phyloP scores from a whole-genome alignment of 2,888 invertebrate species.

The Lepidocyrtinus sp. region DNA sequence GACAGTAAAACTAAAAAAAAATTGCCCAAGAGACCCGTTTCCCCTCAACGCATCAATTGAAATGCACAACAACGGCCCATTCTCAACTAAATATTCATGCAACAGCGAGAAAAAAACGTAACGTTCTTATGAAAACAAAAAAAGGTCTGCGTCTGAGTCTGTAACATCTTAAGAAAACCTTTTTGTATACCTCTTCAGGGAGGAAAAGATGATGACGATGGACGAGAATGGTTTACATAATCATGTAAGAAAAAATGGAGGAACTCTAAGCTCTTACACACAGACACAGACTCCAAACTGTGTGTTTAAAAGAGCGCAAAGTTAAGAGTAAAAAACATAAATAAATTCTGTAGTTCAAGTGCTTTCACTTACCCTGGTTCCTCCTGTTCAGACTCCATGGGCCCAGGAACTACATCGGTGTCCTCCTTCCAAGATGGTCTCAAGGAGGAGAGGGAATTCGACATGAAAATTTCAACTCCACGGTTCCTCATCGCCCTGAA shows the following conservation, averaged over 20 bases:
- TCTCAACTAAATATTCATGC: neutral
- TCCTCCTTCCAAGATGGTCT: neutral
- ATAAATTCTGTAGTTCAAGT: neutral
- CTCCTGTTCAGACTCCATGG: neutral
- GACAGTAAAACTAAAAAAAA: slow-evolving; percentile 27
- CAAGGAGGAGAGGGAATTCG: slow-evolving; percentile 32
- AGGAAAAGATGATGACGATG: neutral
- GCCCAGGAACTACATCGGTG: neutral
- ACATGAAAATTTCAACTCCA: slow-evolving; percentile 89
- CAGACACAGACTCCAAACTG: too few species aligned
- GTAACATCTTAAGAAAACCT: too few species aligned
- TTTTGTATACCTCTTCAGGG: neutral
- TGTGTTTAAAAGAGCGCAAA: too few species aligned
- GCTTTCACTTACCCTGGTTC: slow-evolving; percentile 12
- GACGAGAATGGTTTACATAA: neutral
- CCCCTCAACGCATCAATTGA: slow-evolving; percentile 3
- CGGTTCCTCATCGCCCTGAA: slow-evolving; percentile 96
- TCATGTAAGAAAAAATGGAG: neutral
- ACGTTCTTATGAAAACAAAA: neutral
- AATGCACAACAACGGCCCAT: neutral
- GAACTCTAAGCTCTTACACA: too few species aligned
- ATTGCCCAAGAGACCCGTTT: slow-evolving; percentile 33
- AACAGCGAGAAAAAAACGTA: neutral
- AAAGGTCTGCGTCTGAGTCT: neutral
- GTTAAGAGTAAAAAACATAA: neutral